phyloP scores from a whole-genome alignment of 2,888 invertebrate species.

The Drosophila paracracens region DNA sequence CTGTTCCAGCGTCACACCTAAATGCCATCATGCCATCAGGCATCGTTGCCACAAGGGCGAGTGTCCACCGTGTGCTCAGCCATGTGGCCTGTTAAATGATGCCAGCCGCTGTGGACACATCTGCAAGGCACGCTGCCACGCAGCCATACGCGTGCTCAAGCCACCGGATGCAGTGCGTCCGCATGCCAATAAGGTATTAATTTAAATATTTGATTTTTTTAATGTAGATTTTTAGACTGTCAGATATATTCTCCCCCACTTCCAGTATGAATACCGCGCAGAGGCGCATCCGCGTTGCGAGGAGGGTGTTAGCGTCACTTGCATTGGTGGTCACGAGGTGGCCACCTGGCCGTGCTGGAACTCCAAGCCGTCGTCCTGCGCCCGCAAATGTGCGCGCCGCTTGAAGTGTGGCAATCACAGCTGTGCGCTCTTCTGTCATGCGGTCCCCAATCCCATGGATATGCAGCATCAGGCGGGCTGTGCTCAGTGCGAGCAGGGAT shows the following conservation, averaged over 20 bases:
- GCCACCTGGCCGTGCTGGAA: slow-evolving; percentile 89
- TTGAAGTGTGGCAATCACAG: slow-evolving; percentile 92
- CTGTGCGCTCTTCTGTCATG: slow-evolving; percentile 91
- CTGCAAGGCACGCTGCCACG: slow-evolving; percentile 91
- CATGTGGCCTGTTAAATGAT: slow-evolving; percentile 87
- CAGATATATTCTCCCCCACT: background rate
- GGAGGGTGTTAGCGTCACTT: slow-evolving; percentile 89
- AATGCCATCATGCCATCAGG: slow-evolving; percentile 93
- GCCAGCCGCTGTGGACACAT: slow-evolving; percentile 86
- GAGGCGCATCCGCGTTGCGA: slow-evolving; percentile 91
- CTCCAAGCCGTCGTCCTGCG: slow-evolving; percentile 91
- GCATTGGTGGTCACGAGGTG: slow-evolving; percentile 90
- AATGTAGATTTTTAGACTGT: background rate
- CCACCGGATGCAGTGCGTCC: slow-evolving; percentile 24
- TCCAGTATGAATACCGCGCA: slow-evolving; percentile 85
- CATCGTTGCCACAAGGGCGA: slow-evolving; percentile 93
- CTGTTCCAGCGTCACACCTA: slow-evolving; percentile 87
- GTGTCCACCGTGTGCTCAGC: slow-evolving; percentile 93
- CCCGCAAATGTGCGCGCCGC: slow-evolving; percentile 90
- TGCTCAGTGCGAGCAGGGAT: slow-evolving; percentile 87
- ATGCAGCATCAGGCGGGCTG: slow-evolving; percentile 86
- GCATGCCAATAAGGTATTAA: slow-evolving; percentile 59
- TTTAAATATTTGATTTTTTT: no score
- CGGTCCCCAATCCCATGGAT: slow-evolving; percentile 86
- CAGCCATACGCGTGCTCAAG: slow-evolving; percentile 87